Evolutionary conservation across 1,140 invertebrate genomes (phyloP).

Genomic region (Orchesella cincta): DNA sequence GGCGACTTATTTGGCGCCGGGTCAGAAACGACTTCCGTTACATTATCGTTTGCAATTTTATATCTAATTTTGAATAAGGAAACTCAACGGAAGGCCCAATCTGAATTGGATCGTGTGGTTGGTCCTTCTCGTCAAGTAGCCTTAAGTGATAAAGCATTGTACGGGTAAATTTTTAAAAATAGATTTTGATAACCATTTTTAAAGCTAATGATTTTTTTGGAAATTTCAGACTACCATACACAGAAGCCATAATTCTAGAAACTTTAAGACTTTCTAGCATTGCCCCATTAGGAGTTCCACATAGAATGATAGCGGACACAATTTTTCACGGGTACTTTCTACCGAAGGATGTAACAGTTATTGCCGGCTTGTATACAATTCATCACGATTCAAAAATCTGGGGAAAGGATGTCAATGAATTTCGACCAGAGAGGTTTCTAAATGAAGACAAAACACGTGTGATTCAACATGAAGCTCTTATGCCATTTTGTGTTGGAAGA

Average conservation of each 20-base stretch:
- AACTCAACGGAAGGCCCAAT: background rate
- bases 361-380: constrained; percentile 57
- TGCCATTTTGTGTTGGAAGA: constrained; percentile 34
- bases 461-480: background rate
- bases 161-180: too few relatives aligned
- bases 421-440: constrained; percentile 59
- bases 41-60: background rate
- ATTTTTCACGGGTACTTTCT: constrained; percentile 55
- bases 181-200: too few relatives aligned
- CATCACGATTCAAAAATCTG: constrained; percentile 56
- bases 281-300: background rate
- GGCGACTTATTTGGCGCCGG: background rate
- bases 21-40: background rate
- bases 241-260: background rate
- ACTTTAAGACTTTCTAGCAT: background rate
- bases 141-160: background rate
- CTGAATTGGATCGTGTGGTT: background rate
- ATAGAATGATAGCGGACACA: background rate
- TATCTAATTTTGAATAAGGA: background rate
- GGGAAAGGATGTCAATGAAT: constrained; percentile 55
- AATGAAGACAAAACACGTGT: background rate
- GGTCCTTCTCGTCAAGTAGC: background rate
- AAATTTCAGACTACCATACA: background rate
- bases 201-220: too few relatives aligned
- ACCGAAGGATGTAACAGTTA: too few relatives aligned